phyloP scores from a whole-genome alignment of 2,888 invertebrate species.

The Furcula furcula region DNA sequence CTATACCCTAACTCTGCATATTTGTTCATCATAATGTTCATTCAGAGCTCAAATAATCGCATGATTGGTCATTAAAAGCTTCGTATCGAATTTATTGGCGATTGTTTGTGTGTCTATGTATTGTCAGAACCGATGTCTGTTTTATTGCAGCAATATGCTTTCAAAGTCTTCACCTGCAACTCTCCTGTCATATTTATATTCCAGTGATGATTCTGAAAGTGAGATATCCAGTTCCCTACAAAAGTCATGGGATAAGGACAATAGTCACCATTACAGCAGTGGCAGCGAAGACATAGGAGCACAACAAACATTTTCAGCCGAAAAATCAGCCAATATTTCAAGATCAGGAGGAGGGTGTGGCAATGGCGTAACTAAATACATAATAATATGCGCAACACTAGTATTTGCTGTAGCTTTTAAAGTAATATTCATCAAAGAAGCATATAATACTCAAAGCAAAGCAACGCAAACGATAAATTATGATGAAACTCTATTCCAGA shows the following conservation, averaged over 20 bases:
- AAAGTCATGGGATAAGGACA: slow-evolving; percentile 13
- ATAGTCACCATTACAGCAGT: slow-evolving; percentile 9
- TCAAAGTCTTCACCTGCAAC: slow-evolving; percentile 65
- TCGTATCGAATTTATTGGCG: background rate
- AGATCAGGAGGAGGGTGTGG: slow-evolving; percentile 6
- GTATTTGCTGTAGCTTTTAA: slow-evolving; percentile 12
- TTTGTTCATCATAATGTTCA: no score
- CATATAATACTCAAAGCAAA: slow-evolving; percentile 12
- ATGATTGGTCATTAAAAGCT: background rate
- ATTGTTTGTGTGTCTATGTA: background rate
- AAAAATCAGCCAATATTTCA: slow-evolving; percentile 6
- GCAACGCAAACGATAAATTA: slow-evolving; percentile 30
- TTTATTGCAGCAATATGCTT: slow-evolving; percentile 60
- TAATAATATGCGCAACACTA: slow-evolving; percentile 7
- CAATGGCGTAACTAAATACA: slow-evolving; percentile 8
- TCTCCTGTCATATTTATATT: slow-evolving; percentile 54
- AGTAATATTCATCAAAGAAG: slow-evolving; percentile 2
- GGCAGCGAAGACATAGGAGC: slow-evolving; percentile 10
- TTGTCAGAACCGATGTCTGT: slow-evolving; percentile 58
- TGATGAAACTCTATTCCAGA: slow-evolving; percentile 50
- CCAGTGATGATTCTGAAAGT: slow-evolving; percentile 45
- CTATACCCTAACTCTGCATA: no score
- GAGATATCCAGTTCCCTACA: slow-evolving; percentile 12
- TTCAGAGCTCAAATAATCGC: background rate
- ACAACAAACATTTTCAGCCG: slow-evolving; percentile 2